phyloP scores from a whole-genome alignment of 2,113 vertebrate genomes.

The Cryptomyrus ogoouensis region DNA sequence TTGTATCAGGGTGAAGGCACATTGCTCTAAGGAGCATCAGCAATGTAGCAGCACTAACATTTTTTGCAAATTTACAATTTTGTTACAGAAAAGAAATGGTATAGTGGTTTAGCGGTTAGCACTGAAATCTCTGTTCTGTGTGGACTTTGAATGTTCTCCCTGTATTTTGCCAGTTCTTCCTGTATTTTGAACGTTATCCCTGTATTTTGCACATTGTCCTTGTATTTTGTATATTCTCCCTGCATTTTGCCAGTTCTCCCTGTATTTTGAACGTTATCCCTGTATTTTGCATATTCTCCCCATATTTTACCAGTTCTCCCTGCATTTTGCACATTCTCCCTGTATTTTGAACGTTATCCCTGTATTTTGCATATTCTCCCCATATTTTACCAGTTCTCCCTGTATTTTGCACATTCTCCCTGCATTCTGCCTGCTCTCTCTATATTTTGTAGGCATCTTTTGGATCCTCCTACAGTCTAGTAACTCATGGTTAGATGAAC shows the following conservation, averaged over 20 bases:
- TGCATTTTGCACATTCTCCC: no score
- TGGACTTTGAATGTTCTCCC: background rate
- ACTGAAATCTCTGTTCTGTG: background rate
- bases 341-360: no score
- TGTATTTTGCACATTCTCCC: background rate
- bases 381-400: no score
- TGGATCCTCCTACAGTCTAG: background rate
- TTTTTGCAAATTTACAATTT: background rate
- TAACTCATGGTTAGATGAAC: background rate
- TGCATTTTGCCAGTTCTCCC: no score
- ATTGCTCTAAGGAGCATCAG: background rate
- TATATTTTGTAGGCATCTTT: background rate
- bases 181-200: background rate
- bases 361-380: no score
- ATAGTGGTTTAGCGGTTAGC: background rate
- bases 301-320: no score
- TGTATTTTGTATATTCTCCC: no score
- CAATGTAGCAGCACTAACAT: background rate
- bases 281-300: no score
- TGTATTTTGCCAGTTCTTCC: background rate
- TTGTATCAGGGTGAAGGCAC: background rate
- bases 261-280: no score
- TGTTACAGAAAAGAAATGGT: background rate
- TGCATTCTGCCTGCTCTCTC: background rate
- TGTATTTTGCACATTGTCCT: background rate